Base-by-base conservation (phyloP, 1,140 invertebrate genomes). In the Dendroctonus ponderosae region DNA sequence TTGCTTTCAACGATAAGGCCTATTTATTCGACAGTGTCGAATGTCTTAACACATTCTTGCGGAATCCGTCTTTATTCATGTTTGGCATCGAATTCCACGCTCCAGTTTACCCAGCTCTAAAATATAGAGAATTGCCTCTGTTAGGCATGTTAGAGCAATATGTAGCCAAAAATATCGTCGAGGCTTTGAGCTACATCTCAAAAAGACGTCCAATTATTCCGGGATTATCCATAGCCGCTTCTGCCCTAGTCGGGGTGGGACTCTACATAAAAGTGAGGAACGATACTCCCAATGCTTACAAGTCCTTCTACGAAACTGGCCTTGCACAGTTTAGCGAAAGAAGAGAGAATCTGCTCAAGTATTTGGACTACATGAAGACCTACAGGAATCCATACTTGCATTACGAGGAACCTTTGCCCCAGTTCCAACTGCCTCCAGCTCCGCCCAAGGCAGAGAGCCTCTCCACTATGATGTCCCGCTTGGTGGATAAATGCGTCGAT, bases 131-230 rank as follows among this genome's bases (percentile, higher is more conserved):
- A 42, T 69, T 87, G 40, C 83, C 86, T 0, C 71, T 80, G 60
- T 61, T 85, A 7, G 85, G 83, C 3, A 84, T 82, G 71, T 69
- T 87, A 7, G 82, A 87, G 65, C 84, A 85, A 74, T 83, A 79
- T n/a, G 69, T 85, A 0, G 81, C 78, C 0, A 79, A 75, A 51
- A 69, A 80, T 8, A 69, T 86, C 7, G 79, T 83, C 4, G 72
- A 80, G 49, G 85, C 81, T 3, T 77, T 84, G 37, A 82, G 79
- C 58, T 75, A 78, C 37, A 76, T 81, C 0, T 79, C 80, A 59
- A 78, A 77, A 4, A n/a, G 77, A 15, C 76, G 85, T 54, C 85
- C 85, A 1, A 82, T 85, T 64, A 80, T 86, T 64, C 81, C 83
- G 3, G 84, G 85, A 5, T 70, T 86, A 42, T 74, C 73, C 59